phyloP scores from a whole-genome alignment of 1,140 invertebrate species.

The Dolichoris vasculosae region DNA sequence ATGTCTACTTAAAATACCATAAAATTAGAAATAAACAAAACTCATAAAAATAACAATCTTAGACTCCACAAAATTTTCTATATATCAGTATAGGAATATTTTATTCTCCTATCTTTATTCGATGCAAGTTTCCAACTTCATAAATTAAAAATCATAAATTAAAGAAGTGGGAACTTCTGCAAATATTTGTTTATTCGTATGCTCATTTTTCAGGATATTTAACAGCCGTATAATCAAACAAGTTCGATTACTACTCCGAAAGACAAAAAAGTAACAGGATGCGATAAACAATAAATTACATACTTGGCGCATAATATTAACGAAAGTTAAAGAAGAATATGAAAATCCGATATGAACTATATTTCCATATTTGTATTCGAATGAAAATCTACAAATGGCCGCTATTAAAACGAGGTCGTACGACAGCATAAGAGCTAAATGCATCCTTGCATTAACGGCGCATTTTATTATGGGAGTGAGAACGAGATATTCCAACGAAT shows the following conservation, averaged over 20 bases:
- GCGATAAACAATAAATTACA: neutral
- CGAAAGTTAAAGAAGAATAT: neutral
- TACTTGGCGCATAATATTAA: neutral
- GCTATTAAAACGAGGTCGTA: conserved; percentile 35
- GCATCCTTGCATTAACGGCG: conserved; percentile 31
- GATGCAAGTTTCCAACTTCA: conserved; percentile 13
- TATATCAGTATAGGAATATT: neutral
- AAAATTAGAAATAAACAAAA: neutral
- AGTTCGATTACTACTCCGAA: neutral
- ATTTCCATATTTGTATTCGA: neutral
- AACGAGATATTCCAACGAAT: conserved; percentile 21
- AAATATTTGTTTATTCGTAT: conserved; percentile 38
- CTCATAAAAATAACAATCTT: neutral
- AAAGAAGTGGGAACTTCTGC: neutral
- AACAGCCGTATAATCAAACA: conserved; percentile 2
- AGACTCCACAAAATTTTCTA: conserved; percentile 1
- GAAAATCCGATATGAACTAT: conserved; percentile 4
- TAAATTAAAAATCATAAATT: conserved; percentile 31
- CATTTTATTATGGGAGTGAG: conserved; percentile 5
- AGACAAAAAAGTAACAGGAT: neutral
- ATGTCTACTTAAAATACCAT: conserved; percentile 27
- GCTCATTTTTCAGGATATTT: neutral
- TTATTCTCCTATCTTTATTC: neutral
- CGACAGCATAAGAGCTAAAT: neutral
- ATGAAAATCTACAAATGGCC: neutral